Evolutionary conservation across 2,797 vertebrate genomes (phyloP), one percentile per base, ranked within the genome.

Genomic region (Phyllotis vaccarum): DNA sequence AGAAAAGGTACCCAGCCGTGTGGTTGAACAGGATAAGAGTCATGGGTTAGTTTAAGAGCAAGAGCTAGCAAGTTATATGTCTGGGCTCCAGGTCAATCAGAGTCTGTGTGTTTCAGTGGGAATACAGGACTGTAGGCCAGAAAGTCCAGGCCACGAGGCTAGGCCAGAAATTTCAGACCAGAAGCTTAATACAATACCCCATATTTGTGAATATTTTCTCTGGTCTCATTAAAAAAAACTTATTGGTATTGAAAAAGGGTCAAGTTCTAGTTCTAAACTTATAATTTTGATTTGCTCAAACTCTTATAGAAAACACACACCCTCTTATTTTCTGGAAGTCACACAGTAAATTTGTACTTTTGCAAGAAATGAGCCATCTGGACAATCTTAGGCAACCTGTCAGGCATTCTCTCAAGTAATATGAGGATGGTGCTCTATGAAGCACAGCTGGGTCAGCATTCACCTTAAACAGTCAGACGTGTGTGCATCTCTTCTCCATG

Each of bases 291-390:
- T 37, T 46, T 54, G 22, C 2, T 66, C 9, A 54, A 34, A 12
- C 56, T 49, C 31, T 81, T 56, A 6, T 52, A 74, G 46, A 46
- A 80, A 90, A 83, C 12, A 79, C 74, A 78, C 6, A 7, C 3
- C 19, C 8, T 54, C 11, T 49, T 82, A 11, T 85, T 86, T 91
- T 82, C 37, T 97, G 90, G 27, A 93, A 54, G 19, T 78, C n/a
- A 58, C 5, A 12, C 37, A 14, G 24, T 87, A 88, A 46, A 16
- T 91, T 75, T 52, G 6, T 56, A 81, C 24, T 31, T 21, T 81
- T 85, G 80, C 9, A 76, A 89, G 74, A 90, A 85, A 60, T 34
- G 29, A 12, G 21, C 37, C 14, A 58, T 86, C 66, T 74, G 43
- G 37, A 52, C 43, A 58, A 17, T 85, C 27, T 49, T 31, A 78